Conservation (phyloP, 1,140 invertebrate species). For the Andrena cerasifolii region DNA sequence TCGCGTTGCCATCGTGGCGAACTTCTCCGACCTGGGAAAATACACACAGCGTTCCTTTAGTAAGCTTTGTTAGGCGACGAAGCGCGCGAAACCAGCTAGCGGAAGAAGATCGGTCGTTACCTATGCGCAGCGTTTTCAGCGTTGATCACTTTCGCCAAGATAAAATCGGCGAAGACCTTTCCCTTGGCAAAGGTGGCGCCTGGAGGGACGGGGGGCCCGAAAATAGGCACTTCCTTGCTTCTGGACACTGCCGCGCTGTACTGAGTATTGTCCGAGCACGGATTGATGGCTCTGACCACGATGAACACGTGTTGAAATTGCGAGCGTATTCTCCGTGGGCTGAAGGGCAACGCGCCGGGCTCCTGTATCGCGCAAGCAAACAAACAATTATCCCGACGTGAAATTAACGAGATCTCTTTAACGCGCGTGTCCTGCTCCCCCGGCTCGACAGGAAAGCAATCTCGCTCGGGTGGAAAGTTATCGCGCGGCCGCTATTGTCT, state of each 20-base stretch:
- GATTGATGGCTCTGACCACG: conserved; percentile 93
- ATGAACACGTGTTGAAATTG: conserved; percentile 99
- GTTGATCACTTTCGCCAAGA: conserved; percentile 98
- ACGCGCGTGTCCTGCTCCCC: no score
- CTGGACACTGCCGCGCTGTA: conserved; percentile 96
- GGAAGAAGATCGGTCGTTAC: conserved; percentile 40
- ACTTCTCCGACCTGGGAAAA: conserved; percentile 92
- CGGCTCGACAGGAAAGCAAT: background rate
- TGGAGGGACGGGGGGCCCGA: conserved; percentile 95
- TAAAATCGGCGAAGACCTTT: conserved; percentile 95
- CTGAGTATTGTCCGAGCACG: conserved; percentile 94
- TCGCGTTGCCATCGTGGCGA: conserved; percentile 97
- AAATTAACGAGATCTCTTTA: no score
- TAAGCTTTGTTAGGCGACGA: no score
- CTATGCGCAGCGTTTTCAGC: conserved; percentile 97
- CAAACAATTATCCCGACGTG: background rate
- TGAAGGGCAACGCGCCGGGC: conserved; percentile 95
- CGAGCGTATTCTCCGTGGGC: conserved; percentile 95
- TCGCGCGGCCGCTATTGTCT: background rate
- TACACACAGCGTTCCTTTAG: background rate
- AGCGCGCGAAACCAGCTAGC: background rate
- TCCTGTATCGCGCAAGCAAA: conserved; percentile 82
- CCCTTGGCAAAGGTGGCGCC: conserved; percentile 93
- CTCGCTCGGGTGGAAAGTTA: background rate
- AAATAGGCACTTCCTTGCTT: conserved; percentile 97